Conservation (phyloP, 1,140 invertebrate genomes). For the Xylocopa sonorina region DNA sequence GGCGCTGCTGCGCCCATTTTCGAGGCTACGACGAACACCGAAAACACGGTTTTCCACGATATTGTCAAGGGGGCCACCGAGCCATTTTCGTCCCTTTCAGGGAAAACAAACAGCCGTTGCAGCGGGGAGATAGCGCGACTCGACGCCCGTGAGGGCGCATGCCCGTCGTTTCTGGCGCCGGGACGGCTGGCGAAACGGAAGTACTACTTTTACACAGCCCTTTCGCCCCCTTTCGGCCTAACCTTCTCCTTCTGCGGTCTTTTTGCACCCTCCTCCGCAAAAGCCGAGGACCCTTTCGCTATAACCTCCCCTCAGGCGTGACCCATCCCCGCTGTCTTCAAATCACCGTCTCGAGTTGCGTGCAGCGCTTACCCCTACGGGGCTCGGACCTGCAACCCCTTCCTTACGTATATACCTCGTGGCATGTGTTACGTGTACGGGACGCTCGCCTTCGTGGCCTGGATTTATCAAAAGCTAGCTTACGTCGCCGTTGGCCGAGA, state of each 20-base stretch:
- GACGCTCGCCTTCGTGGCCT: constrained; percentile 64
- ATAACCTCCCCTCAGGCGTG: constrained; percentile 37
- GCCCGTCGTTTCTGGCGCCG: constrained; percentile 66
- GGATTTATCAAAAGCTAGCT: constrained; percentile 62
- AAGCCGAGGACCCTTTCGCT: constrained; percentile 46
- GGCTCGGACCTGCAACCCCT: constrained; percentile 51
- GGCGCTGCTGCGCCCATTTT: constrained; percentile 12
- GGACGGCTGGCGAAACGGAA: constrained; percentile 72
- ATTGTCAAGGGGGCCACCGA: constrained; percentile 55
- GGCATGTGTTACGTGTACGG: constrained; percentile 40
- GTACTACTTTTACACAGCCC: constrained; percentile 73
- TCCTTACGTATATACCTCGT: constrained; percentile 29
- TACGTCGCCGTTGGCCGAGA: constrained; percentile 17
- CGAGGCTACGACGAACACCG: background rate
- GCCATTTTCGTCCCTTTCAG: constrained; percentile 69
- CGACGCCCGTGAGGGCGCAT: constrained; percentile 46
- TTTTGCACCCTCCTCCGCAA: constrained; percentile 43
- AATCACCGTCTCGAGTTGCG: constrained; percentile 75
- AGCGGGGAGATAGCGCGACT: constrained; percentile 53
- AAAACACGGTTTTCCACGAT: constrained; percentile 51
- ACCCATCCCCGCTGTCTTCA: constrained; percentile 55
- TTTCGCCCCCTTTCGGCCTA: constrained; percentile 39
- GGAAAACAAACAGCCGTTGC: constrained; percentile 64
- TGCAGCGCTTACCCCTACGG: constrained; percentile 56
- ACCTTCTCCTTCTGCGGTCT: background rate